Percentiles rank a stretch among this genome's conserved stretches.
Conservation (phyloP, 2,888 invertebrate species). For the Siphlonurus alternatus region DNA sequence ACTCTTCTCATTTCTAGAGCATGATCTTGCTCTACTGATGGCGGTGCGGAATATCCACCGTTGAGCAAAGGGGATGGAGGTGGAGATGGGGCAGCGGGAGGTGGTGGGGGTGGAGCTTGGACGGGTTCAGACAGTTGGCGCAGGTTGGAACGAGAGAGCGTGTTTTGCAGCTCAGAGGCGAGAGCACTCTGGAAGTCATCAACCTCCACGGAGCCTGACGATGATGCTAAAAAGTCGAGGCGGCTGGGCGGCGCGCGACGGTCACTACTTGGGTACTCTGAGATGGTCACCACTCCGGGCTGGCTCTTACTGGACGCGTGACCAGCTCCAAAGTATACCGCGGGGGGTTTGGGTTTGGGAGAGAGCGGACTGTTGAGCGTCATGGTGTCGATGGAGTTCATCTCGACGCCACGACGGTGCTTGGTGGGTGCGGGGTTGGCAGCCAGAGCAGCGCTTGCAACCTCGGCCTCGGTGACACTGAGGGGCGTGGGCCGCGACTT, state of each 20-base stretch:
- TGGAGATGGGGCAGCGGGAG: background rate
- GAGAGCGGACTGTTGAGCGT: constrained; percentile 46
- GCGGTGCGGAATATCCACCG: background rate
- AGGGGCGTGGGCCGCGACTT: background rate
- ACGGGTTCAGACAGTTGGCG: background rate
- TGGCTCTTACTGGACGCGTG: constrained; percentile 32
- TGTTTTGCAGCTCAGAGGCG: background rate
- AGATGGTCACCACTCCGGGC: background rate
- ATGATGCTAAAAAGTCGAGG: background rate
- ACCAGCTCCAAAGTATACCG: constrained; percentile 41
- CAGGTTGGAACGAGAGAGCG: background rate
- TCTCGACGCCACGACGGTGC: constrained; percentile 36
- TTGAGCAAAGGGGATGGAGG: background rate
- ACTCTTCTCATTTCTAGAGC: background rate
- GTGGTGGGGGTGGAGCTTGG: background rate
- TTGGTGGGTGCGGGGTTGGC: background rate
- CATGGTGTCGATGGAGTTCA: constrained; percentile 60
- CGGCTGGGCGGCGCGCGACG: background rate
- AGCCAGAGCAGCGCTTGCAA: background rate
- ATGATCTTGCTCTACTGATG: background rate
- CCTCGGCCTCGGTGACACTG: background rate
- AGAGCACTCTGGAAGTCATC: background rate
- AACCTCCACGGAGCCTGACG: background rate
- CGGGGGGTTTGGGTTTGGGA: constrained; percentile 47
- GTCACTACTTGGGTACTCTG: background rate